Evolutionary conservation across 2,888 invertebrate species (phyloP).

Genomic region (Meganola albula): DNA sequence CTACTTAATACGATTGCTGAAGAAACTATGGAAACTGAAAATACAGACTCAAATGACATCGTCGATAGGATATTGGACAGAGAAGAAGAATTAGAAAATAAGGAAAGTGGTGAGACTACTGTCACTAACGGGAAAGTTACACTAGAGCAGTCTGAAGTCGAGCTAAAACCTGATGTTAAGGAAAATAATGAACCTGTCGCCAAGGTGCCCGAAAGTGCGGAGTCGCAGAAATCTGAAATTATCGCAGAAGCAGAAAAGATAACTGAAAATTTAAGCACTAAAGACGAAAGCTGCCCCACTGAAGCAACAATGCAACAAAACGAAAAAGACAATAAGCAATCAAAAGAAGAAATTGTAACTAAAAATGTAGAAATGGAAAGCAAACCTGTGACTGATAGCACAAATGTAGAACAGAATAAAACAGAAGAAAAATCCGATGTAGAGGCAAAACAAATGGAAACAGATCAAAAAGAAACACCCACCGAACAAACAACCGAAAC

Average conservation of each 20-base stretch:
- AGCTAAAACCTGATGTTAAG: constrained; percentile 18
- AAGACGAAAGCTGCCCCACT: no score
- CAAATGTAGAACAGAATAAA: background rate
- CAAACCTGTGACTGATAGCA: no score
- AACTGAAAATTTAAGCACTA: no score
- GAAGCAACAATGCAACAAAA: no score
- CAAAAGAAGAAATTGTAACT: no score
- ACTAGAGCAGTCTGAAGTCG: constrained; percentile 32
- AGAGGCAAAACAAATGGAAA: constrained; percentile 12
- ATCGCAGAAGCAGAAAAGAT: constrained; percentile 8
- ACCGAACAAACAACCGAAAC: constrained; percentile 16
- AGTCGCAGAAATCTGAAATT: constrained; percentile 16
- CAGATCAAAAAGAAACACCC: constrained; percentile 13
- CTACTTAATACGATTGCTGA: constrained; percentile 56
- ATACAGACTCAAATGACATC: constrained; percentile 56
- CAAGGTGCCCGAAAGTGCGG: constrained; percentile 11
- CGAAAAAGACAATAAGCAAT: no score
- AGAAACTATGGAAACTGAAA: constrained; percentile 60
- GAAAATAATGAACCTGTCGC: constrained; percentile 15
- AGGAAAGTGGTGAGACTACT: constrained; percentile 36
- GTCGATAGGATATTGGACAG: constrained; percentile 62
- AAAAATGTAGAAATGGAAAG: no score
- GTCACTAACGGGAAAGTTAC: constrained; percentile 34
- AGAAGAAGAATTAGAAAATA: constrained; percentile 57
- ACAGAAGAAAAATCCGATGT: constrained; percentile 11